Percentiles rank a stretch among this genome's conserved stretches.
These are phyloP conservation scores for Opisthograptis luteolata DNA, from an alignment of 2,888 invertebrate genomes.

Conservation along the genomic window DNA sequence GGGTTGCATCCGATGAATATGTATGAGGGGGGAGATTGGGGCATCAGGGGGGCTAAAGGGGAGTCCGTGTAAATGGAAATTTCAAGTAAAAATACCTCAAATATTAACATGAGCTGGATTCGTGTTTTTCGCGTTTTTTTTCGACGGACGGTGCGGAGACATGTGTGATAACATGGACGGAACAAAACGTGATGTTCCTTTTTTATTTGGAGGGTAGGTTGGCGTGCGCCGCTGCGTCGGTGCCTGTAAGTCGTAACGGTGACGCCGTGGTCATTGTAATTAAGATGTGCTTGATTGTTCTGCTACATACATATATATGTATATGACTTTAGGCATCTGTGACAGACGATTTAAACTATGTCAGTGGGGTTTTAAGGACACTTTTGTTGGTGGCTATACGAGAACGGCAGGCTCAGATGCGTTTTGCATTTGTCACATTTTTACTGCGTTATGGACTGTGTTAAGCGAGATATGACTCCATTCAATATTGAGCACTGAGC, in stretches of 20 bases:
- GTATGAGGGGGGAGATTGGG: constrained; percentile 85
- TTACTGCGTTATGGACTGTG: too few species aligned
- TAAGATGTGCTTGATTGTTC: too few species aligned
- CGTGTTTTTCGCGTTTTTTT: constrained; percentile 76
- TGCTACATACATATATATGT: too few species aligned
- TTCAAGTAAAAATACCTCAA: constrained; percentile 84
- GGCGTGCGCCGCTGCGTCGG: not conserved
- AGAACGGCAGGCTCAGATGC: too few species aligned
- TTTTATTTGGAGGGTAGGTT: constrained; percentile 10
- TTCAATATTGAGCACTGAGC: too few species aligned
- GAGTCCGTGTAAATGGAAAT: constrained; percentile 81
- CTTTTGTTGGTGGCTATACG: too few species aligned
- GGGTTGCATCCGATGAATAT: constrained; percentile 87
- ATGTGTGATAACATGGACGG: constrained; percentile 68
- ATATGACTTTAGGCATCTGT: too few species aligned
- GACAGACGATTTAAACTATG: too few species aligned
- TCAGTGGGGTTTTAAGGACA: too few species aligned
- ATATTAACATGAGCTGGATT: constrained; percentile 83
- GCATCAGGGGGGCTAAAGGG: constrained; percentile 37
- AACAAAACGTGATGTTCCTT: constrained; percentile 36
- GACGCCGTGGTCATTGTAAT: not conserved
- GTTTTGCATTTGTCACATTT: too few species aligned
- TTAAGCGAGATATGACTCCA: too few species aligned
- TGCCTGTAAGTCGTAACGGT: too few species aligned
- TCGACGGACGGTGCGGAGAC: constrained; percentile 46